Evolutionary conservation across 2,888 invertebrate genomes (phyloP).

Genomic region (Drosophila melanosoma): DNA sequence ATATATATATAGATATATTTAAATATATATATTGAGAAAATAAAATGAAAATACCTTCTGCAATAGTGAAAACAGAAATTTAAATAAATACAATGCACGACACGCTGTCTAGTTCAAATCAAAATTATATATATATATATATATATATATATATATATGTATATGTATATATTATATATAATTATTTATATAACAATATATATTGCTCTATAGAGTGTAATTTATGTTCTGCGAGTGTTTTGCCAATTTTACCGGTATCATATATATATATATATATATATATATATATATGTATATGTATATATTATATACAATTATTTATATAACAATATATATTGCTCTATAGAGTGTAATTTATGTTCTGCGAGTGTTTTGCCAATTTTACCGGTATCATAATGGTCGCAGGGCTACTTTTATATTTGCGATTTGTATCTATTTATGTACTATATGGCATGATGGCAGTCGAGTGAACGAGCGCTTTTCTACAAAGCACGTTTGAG

Average conservation of each 20-base stretch:
- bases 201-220: not conserved
- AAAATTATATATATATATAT: not conserved
- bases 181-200: not conserved
- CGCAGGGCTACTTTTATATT: not conserved
- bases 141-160: not conserved
- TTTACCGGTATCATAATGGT: not conserved
- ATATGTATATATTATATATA: slow-evolving; percentile 1
- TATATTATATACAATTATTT: not conserved
- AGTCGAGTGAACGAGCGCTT: not conserved
- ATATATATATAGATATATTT: not conserved
- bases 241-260: slow-evolving; percentile 1
- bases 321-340: not conserved
- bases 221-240: slow-evolving; percentile 3
- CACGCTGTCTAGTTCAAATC: slow-evolving; percentile 54
- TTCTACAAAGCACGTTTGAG: not conserved
- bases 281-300: not conserved
- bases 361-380: slow-evolving; percentile 2
- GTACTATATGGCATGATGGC: not conserved
- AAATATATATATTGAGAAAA: not conserved
- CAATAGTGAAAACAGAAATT: slow-evolving; percentile 4
- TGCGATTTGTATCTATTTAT: not conserved
- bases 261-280: not conserved
- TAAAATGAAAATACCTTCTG: not conserved
- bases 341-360: slow-evolving; percentile 2
- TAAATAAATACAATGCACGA: slow-evolving; percentile 38